Evolutionary conservation across 2,797 vertebrate genomes (phyloP).

Genomic region (Spea hammondii): DNA sequence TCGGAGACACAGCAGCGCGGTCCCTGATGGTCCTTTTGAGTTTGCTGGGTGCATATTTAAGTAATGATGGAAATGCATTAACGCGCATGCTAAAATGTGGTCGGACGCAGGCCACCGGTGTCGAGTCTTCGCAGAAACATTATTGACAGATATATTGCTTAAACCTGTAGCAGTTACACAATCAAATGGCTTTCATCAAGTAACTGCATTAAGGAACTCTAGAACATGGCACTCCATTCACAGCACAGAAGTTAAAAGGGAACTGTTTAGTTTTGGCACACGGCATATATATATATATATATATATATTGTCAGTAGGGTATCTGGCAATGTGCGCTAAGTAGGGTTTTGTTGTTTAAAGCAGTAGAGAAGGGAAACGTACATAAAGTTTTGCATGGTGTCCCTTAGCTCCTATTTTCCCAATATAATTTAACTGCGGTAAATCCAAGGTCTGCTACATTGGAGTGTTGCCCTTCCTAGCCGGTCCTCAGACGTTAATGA

Average conservation of each 20-base stretch:
- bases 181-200: conserved; percentile 66
- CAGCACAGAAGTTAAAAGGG: conserved; percentile 43
- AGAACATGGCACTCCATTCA: conserved; percentile 58
- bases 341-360: too few species aligned
- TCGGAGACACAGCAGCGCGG: conserved; percentile 59
- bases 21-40: conserved; percentile 66
- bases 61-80: conserved; percentile 63
- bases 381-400: too few species aligned
- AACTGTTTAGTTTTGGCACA: too few species aligned
- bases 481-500: too few species aligned
- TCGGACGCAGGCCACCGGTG: conserved; percentile 61
- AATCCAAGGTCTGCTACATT: too few species aligned
- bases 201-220: conserved; percentile 68
- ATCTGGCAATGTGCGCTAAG: too few species aligned
- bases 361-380: too few species aligned
- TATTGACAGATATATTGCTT: conserved; percentile 85
- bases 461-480: too few species aligned
- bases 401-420: too few species aligned
- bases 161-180: conserved; percentile 78
- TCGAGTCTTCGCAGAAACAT: conserved; percentile 59
- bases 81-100: conserved; percentile 71
- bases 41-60: conserved; percentile 52
- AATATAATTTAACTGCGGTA: too few species aligned
- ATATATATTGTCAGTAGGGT: too few species aligned
- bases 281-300: too few species aligned